Evolutionary conservation across 1,140 invertebrate species (phyloP), one percentile per base, ranked within the genome.

Genomic region (Brachionus paranguensis): DNA sequence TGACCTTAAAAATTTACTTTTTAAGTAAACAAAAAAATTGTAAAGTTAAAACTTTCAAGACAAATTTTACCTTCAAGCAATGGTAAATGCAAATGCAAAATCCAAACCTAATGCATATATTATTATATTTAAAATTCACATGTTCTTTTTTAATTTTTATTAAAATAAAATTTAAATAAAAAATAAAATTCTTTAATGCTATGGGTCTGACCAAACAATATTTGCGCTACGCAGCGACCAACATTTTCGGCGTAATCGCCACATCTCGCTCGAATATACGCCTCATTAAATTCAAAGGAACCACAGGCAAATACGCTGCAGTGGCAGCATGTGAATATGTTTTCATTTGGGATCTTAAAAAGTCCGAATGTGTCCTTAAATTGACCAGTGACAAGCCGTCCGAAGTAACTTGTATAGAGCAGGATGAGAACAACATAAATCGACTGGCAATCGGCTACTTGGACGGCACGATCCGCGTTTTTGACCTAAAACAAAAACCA

Each of bases 161-260:
- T 37, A 37, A 37, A 37, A 37, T 76, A 76, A 76, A 76, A 50
- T 76, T 76, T 76, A 20, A 47, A 76, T 24, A 50, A 76, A 76
- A 50, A 50, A 76, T 17, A 65, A 65, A 27, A 65, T 29, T 37
- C 7, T 33, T 24, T n/a, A 70, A 37, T n/a, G 50, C 1, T 33
- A 45, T 98, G 96, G 96, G 95, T 85, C 89, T 98, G 85, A 98
- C 96, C 24, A 97, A 97, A 88, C 95, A 99, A 90, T 99, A 99
- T 92, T 91, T 98, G 79, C 92, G 95, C 68, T 98, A 95, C 89
- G 91, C 92, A 11, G 92, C 93, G 12, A 85, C 85, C 79, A 92
- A 93, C 45, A 86, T 87, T 41, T 95, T 95, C 89, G 96, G 96
- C 88, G 92, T 97, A 64, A 93, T 98, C 85, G 92, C 92, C 4